phyloP scores from a whole-genome alignment of 1,140 invertebrate species.

The Belonocnema kinseyi region DNA sequence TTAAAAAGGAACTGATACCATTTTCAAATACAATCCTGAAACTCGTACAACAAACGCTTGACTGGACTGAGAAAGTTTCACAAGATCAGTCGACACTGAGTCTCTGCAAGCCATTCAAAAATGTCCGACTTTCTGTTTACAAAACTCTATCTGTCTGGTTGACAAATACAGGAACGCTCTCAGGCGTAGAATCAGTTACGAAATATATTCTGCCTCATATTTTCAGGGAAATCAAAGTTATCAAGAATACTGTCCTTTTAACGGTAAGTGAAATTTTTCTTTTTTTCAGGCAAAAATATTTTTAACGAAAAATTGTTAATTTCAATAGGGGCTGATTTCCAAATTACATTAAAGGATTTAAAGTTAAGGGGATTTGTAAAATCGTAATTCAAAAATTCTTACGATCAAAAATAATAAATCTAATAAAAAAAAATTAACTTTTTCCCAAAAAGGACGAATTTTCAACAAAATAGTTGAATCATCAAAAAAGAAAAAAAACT shows the following conservation, averaged over 20 bases:
- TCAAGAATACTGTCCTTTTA: constrained; percentile 38
- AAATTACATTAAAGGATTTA: too few species aligned
- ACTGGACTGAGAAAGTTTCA: constrained; percentile 47
- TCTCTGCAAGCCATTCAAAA: constrained; percentile 31
- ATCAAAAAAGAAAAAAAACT: too few species aligned
- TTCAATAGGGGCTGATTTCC: too few species aligned
- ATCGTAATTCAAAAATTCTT: too few species aligned
- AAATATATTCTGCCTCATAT: constrained; percentile 44
- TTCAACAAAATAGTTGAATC: too few species aligned
- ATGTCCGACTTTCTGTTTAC: constrained; percentile 36
- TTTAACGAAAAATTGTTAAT: too few species aligned
- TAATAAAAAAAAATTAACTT: too few species aligned
- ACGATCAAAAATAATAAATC: too few species aligned
- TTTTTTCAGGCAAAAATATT: too few species aligned
- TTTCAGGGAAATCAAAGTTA: constrained; percentile 43
- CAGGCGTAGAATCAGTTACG: constrained; percentile 40
- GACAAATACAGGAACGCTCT: constrained; percentile 34
- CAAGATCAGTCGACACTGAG: constrained; percentile 37
- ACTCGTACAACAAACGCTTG: constrained; percentile 52
- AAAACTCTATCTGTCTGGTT: constrained; percentile 44
- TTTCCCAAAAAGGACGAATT: too few species aligned
- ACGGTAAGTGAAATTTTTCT: constrained; percentile 29
- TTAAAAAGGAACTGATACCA: constrained; percentile 50
- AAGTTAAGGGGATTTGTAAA: too few species aligned
- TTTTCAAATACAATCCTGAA: constrained; percentile 52